Evolutionary conservation across 2,113 vertebrate genomes (phyloP), one percentile per base, ranked within the genome.

Genomic region (Ornithorhynchus anatinus): DNA sequence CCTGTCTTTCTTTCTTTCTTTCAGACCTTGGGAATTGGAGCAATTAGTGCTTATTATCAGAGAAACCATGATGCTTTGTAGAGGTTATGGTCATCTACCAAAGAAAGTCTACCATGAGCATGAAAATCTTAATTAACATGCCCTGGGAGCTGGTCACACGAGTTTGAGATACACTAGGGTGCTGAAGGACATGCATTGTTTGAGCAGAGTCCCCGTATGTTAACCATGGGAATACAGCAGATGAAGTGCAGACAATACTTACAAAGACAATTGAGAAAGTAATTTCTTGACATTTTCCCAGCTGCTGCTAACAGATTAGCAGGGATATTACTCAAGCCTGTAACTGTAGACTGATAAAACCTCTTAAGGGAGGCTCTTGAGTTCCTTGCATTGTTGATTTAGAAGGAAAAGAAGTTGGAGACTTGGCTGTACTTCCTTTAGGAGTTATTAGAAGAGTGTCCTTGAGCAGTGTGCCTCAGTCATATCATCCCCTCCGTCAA

Each of bases 81-180:
- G 62, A 59, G 36, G 17, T 69, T 75, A 42, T 29, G 69, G 52
- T 64, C 39, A 14, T 61, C 61, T 74, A 33, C 45, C 48, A 45
- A 60, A 35, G 35, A 74, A 58, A 80, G 45, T 9, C 65, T 52
- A 32, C 39, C 52, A 15, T 69, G 36, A 60, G 52, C 50, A 27
- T 45, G 40, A 40, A 62, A 62, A 69, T 77, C 54, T 66, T 77
- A 75, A 79, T 74, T 71, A 58, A 75, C 54, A 69, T 66, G 71
- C 63, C 13, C 19, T 39, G 73, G 61, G 56, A 37, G 29, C 15
- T 65, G 62, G 54, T 60, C 73, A 40, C 40, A n/a, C 12, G 59
- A 14, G 51, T 29, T 51, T 66, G 19, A 33, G 54, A 48, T n/a
- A n/a, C 39, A 58, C 23, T 37, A 60, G 27, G 39, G 47, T 47